Percentiles rank a stretch among this genome's conserved stretches.
Conservation (phyloP, 1,140 invertebrate genomes). For the Cydia splendana region DNA sequence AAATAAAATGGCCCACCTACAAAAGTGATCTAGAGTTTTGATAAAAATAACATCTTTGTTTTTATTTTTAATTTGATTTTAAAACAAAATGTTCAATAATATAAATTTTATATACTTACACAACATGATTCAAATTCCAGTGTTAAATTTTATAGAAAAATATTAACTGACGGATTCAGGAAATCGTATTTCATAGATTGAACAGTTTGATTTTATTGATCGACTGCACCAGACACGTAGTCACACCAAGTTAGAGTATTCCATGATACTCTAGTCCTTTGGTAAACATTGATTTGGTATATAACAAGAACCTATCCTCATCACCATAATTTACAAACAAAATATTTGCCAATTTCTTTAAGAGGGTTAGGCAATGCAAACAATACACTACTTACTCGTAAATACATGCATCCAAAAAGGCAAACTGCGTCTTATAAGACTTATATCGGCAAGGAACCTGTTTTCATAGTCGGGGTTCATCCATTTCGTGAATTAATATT, state of each 20-base stretch:
- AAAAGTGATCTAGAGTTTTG: not conserved
- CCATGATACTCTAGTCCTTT: conserved; percentile 14
- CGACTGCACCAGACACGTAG: not conserved
- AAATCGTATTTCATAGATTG: not conserved
- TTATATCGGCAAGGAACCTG: not conserved
- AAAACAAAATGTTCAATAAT: not conserved
- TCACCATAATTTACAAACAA: not conserved
- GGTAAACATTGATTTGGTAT: conserved; percentile 9
- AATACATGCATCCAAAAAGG: not conserved
- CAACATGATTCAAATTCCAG: not conserved
- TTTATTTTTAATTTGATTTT: not conserved
- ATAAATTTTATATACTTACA: not conserved
- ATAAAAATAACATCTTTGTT: not conserved
- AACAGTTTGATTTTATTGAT: not conserved
- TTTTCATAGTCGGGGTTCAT: conserved; percentile 2
- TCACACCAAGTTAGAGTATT: not conserved
- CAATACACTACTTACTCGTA: not conserved
- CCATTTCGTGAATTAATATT: not conserved
- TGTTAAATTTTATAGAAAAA: conserved; percentile 5
- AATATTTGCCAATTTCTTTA: not conserved
- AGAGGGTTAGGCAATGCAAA: not conserved
- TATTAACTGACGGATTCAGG: not conserved
- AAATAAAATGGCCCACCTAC: too few relatives aligned
- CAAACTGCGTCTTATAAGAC: not conserved
- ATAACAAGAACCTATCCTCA: not conserved